phyloP scores from a whole-genome alignment of 2,888 invertebrate species.

The Pedicia rivosa region DNA sequence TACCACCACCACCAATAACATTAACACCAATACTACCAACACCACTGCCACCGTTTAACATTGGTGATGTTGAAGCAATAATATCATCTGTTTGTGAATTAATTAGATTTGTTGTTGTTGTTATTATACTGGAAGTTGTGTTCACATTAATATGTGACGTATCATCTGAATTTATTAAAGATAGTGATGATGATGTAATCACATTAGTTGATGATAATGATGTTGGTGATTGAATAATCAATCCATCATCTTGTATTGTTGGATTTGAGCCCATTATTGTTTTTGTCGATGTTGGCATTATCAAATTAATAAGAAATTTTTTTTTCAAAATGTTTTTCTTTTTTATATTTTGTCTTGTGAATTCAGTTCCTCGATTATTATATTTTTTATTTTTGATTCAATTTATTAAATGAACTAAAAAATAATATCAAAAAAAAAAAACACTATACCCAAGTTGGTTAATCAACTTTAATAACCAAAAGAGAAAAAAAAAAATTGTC shows the following conservation, averaged over 20 bases:
- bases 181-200: neutral
- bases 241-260: too few relatives aligned
- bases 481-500: too few relatives aligned
- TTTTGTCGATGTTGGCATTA: slow-evolving; percentile 5
- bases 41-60: slow-evolving; percentile 11
- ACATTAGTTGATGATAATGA: neutral
- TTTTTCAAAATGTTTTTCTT: slow-evolving; percentile 3
- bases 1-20: slow-evolving; percentile 1
- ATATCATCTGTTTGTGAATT: slow-evolving; percentile 2
- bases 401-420: too few relatives aligned
- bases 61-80: slow-evolving; percentile 8
- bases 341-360: slow-evolving; percentile 2
- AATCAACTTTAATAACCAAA: too few relatives aligned
- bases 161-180: too few relatives aligned
- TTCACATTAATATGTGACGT: too few relatives aligned
- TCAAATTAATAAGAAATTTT: neutral
- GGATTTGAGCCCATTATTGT: slow-evolving; percentile 4
- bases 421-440: too few relatives aligned
- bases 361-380: too few relatives aligned
- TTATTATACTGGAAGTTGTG: too few relatives aligned
- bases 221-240: neutral
- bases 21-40: slow-evolving; percentile 5
- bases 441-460: too few relatives aligned
- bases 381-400: too few relatives aligned
- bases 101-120: neutral